phyloP scores from a whole-genome alignment of 2,797 vertebrate genomes.

The Bradypodion pumilum region DNA sequence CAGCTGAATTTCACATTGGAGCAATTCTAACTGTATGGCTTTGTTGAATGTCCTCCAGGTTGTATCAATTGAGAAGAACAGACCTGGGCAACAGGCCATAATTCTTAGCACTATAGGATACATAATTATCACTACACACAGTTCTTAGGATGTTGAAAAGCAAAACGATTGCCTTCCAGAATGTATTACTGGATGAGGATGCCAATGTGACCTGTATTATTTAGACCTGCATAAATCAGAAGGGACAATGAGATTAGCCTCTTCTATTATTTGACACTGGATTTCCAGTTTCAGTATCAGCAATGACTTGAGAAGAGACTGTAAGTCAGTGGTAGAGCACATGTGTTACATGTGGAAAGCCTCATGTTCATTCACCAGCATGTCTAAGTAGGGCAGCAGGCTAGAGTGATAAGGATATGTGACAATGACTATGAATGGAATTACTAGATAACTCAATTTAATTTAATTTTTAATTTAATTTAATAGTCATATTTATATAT shows the following conservation, averaged over 20 bases:
- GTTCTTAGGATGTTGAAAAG: neutral
- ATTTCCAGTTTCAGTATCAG: neutral
- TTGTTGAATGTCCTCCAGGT: neutral
- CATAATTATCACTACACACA: neutral
- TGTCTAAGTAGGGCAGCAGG: no score
- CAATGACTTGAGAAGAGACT: neutral
- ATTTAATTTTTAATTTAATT: no score
- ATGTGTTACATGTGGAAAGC: no score
- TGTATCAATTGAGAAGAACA: neutral
- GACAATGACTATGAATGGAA: no score
- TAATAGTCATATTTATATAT: no score
- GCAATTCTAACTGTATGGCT: neutral
- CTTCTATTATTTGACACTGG: neutral
- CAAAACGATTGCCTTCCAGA: neutral
- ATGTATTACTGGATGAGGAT: neutral
- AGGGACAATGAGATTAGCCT: neutral
- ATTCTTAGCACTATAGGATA: neutral
- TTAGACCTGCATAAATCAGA: neutral
- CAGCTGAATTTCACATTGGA: conserved; percentile 7
- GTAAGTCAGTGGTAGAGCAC: no score
- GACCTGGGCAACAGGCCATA: neutral
- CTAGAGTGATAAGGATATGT: no score
- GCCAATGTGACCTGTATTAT: neutral
- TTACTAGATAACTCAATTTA: no score
- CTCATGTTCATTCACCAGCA: no score